Conservation (phyloP, 2,888 invertebrate genomes). For the Drosophila melanosoma region DNA sequence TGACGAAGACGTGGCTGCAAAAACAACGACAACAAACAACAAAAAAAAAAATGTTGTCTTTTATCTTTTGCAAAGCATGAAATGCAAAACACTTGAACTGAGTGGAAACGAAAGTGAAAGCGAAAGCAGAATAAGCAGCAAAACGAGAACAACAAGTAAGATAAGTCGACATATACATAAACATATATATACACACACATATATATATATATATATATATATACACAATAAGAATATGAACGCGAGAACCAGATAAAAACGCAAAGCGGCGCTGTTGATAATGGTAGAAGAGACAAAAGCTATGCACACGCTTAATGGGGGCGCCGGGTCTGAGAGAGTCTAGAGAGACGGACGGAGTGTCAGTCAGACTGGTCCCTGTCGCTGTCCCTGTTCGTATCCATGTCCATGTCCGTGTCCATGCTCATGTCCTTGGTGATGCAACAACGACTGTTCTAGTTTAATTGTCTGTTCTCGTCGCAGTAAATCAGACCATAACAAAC, state of each 20-base stretch:
- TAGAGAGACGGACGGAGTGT: conserved; percentile 46
- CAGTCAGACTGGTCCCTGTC: conserved; percentile 32
- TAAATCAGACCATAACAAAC: conserved; percentile 69
- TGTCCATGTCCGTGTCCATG: conserved; percentile 14
- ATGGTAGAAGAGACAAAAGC: conserved; percentile 72
- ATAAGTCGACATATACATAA: conserved; percentile 20
- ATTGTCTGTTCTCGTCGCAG: conserved; percentile 69
- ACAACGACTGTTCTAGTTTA: conserved; percentile 62
- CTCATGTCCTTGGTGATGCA: conserved; percentile 64
- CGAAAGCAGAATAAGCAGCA: conserved; percentile 66
- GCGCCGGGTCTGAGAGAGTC: conserved; percentile 28
- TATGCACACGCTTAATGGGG: conserved; percentile 39
- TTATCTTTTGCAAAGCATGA: conserved; percentile 63
- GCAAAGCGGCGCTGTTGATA: conserved; percentile 67
- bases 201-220: not conserved
- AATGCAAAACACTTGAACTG: conserved; percentile 79
- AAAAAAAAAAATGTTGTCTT: conserved; percentile 45
- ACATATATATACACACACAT: not conserved
- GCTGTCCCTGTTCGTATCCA: not conserved
- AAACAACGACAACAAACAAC: conserved; percentile 22
- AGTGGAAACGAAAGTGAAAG: conserved; percentile 73
- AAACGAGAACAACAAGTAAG: conserved; percentile 44
- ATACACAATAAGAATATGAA: conserved; percentile 9
- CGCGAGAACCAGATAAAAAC: conserved; percentile 35
- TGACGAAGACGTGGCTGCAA: conserved; percentile 64